Percentiles rank a stretch among this genome's conserved stretches.
Conservation (phyloP, 2,113 vertebrate species). For the Malurus cyaneus region DNA sequence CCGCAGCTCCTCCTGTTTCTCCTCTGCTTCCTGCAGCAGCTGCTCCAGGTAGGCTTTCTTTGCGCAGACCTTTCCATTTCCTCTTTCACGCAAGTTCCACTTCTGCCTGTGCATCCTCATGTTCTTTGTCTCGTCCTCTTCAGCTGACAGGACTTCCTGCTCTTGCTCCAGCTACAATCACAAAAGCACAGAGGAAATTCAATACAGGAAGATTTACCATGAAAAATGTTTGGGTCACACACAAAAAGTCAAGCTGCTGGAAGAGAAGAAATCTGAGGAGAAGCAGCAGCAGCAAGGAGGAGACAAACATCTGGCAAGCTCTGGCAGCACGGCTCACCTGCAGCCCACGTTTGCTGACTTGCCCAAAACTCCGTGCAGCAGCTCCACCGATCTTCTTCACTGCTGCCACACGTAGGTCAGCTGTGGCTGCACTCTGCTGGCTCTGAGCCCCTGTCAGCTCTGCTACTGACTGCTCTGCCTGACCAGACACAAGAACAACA, state of each 20-base stretch:
- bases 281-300: background rate
- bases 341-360: slow-evolving; percentile 73
- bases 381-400: slow-evolving; percentile 82
- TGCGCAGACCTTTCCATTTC: slow-evolving; percentile 39
- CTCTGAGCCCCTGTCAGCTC: slow-evolving; percentile 72
- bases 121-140: slow-evolving; percentile 56
- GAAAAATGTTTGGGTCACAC: background rate
- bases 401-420: slow-evolving; percentile 67
- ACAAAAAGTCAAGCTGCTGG: background rate
- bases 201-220: background rate
- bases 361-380: slow-evolving; percentile 79
- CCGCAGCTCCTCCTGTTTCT: slow-evolving; percentile 44
- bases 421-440: slow-evolving; percentile 69
- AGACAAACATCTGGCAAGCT: background rate
- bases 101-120: slow-evolving; percentile 44
- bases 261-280: background rate
- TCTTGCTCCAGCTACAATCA: slow-evolving; percentile 73
- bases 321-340: slow-evolving; percentile 73
- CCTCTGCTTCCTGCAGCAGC: slow-evolving; percentile 61
- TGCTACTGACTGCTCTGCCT: slow-evolving; percentile 76
- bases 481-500: background rate
- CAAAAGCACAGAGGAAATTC: background rate
- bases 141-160: slow-evolving; percentile 48
- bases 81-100: slow-evolving; percentile 24
- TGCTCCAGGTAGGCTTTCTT: slow-evolving; percentile 58